phyloP scores from a whole-genome alignment of 2,113 vertebrate species.

The Saguinus midas region DNA sequence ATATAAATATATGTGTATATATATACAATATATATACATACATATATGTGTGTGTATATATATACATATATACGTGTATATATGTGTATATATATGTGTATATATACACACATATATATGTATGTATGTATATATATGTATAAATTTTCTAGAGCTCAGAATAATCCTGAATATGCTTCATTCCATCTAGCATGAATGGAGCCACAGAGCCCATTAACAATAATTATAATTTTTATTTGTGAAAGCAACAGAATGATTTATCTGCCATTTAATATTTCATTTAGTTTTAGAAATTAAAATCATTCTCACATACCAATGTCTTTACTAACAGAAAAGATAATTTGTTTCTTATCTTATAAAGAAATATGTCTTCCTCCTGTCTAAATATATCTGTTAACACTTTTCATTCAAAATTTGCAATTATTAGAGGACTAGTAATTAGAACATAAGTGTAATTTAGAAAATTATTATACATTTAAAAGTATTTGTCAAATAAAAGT shows the following conservation, averaged over 20 bases:
- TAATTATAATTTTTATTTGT: background rate
- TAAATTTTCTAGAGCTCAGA: background rate
- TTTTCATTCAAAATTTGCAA: background rate
- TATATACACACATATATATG: no score
- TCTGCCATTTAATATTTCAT: background rate
- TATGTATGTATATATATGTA: no score
- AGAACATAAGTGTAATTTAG: background rate
- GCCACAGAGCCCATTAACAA: background rate
- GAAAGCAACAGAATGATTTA: background rate
- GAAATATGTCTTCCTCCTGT: background rate
- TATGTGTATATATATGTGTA: no score
- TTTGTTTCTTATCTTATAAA: background rate
- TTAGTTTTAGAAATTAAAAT: background rate
- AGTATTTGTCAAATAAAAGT: background rate
- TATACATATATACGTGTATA: no score
- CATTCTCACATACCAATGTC: background rate
- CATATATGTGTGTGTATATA: no score
- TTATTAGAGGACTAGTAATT: background rate
- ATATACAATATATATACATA: no score
- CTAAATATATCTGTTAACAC: background rate
- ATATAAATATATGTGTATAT: no score
- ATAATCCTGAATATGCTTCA: background rate
- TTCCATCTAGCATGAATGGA: no score
- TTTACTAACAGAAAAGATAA: background rate
- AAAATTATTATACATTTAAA: background rate